Percentiles rank a stretch among this genome's conserved stretches.
Conservation (phyloP, 2,797 vertebrate genomes). For the Geotrypetes seraphini region DNA sequence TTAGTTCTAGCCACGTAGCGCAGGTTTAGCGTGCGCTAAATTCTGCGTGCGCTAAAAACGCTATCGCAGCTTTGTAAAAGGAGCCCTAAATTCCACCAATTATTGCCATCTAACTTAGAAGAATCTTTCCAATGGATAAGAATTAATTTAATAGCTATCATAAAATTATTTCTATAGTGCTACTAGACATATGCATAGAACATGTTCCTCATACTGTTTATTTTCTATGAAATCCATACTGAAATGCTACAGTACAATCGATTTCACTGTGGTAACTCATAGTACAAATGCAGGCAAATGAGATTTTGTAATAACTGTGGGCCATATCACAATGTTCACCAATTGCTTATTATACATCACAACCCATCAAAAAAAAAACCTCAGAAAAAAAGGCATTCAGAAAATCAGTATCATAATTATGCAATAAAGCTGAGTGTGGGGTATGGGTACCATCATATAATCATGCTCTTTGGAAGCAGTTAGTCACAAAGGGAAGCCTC, state of each 20-base stretch:
- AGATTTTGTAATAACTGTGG: neutral
- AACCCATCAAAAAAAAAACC: neutral
- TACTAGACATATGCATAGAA: too few relatives aligned
- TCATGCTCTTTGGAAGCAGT: neutral
- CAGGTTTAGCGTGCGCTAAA: too few relatives aligned
- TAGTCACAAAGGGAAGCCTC: constrained; percentile 3
- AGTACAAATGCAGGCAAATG: neutral
- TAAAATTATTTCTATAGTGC: too few relatives aligned
- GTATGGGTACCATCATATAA: neutral
- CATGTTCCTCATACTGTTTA: neutral
- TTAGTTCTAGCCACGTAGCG: too few relatives aligned
- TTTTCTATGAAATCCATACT: neutral
- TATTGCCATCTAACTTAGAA: too few relatives aligned
- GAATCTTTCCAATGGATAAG: too few relatives aligned
- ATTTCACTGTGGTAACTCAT: neutral
- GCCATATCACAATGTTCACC: neutral
- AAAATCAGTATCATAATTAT: neutral
- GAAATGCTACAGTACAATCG: neutral
- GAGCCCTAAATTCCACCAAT: too few relatives aligned
- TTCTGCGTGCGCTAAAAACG: too few relatives aligned
- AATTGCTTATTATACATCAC: neutral
- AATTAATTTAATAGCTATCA: too few relatives aligned
- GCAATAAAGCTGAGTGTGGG: neutral
- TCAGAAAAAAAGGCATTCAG: neutral
- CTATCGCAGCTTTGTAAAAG: too few relatives aligned